Evolutionary conservation across 2,797 vertebrate genomes (phyloP), one percentile per base, ranked within the genome.

Genomic region (Spondyliosoma cantharus): DNA sequence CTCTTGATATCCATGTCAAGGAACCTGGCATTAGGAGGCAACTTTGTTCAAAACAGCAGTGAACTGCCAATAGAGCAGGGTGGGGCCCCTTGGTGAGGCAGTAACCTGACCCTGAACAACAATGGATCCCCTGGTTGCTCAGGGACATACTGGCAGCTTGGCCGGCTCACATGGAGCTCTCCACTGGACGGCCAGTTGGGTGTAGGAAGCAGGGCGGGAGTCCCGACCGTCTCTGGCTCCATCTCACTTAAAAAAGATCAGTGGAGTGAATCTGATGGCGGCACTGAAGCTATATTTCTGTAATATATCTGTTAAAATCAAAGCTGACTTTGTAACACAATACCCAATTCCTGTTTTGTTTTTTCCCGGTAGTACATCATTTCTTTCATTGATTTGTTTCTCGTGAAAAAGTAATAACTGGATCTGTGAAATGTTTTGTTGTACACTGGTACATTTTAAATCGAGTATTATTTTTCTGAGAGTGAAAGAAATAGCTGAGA

Each of bases 101-200:
- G 97, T 97, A 98, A 98, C 96, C 95, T 95, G 96, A 98, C 96
- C 96, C 96, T 48, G 91, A 65, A 86, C 89, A 93, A 94, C 95
- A 96, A 96, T 96, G 96, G 95, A 96, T 90, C 96, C 96, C 94
- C 95, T 95, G 96, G 95, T 96, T 96, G 95, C 96, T 97, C 95
- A 93, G 92, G 92, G 92, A 94, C 92, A 91, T 87, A 76, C 91
- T 94, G 91, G 89, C 89, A 88, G 91, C 81, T 87, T 82, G 81
- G 86, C 77, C 64, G 63, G 83, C 89, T 93, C 82, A 32, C 78
- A 71, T 82, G 78, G 80, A 91, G 85, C 74, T 80, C 89, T 85
- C 57, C 84, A 72, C 78, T 84, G 60, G 71, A 84, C n/a, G 76
- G 78, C 62, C 74, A 60, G 75, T 86, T 85, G 86, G 85, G 78